Conservation (phyloP, 2,797 vertebrate species). For the Intellagama lesueurii region DNA sequence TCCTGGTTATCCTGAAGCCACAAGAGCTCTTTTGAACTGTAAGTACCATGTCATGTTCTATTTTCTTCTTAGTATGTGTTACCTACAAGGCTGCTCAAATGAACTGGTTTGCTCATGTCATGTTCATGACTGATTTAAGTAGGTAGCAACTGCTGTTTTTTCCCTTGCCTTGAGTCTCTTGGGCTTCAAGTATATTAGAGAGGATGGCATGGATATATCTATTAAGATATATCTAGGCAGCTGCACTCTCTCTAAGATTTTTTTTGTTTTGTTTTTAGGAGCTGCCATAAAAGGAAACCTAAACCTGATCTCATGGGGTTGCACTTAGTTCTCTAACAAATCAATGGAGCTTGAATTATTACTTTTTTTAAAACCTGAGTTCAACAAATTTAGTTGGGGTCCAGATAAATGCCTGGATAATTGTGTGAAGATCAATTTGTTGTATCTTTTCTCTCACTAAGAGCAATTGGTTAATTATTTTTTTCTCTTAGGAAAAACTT, state of each 20-base stretch:
- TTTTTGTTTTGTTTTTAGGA: neutral
- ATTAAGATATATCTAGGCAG: constrained; percentile 32
- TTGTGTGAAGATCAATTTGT: neutral
- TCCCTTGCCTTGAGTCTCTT: constrained; percentile 30
- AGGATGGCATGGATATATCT: constrained; percentile 31
- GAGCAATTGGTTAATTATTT: neutral
- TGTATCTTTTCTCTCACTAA: neutral
- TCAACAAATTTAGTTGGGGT: neutral
- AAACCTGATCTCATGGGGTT: constrained; percentile 34
- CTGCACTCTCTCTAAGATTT: constrained; percentile 2
- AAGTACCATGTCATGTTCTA: fast-evolving
- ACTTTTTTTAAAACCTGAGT: neutral
- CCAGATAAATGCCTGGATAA: neutral
- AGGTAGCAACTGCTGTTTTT: constrained; percentile 27
- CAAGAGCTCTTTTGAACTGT: constrained; percentile 36
- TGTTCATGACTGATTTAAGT: constrained; percentile 27
- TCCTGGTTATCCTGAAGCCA: neutral
- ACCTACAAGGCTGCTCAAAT: constrained; percentile 38
- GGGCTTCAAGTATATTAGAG: constrained; percentile 2
- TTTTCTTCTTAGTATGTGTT: neutral
- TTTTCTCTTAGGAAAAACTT: neutral
- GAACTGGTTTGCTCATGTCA: constrained; percentile 36
- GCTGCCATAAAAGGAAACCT: neutral
- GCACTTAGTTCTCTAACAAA: neutral
- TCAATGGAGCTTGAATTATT: neutral